A percentile compares a stretch with the other conserved stretches of the same genome.
phyloP scores from a whole-genome alignment of 1,140 invertebrate genomes.

The Drosophila sucinea region DNA sequence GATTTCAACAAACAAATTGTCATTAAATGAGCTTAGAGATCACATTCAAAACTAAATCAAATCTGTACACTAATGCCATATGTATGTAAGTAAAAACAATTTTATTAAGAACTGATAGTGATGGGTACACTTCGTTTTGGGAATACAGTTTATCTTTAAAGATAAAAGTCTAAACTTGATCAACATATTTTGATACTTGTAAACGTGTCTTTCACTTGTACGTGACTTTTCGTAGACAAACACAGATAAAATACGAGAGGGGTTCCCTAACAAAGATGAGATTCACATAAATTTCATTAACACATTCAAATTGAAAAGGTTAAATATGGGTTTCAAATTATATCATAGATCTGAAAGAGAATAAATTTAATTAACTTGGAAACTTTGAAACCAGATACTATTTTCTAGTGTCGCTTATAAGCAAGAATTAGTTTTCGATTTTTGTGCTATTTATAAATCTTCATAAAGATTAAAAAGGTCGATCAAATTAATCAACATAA shows the following conservation, averaged over 20 bases:
- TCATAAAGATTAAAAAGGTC: no score
- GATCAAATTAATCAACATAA: no score
- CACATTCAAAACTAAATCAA: neutral
- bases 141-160: neutral
- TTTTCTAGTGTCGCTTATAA: no score
- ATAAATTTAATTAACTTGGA: neutral
- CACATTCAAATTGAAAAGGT: constrained; percentile 4
- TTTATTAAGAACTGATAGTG: no score
- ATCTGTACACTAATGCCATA: neutral
- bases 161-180: neutral
- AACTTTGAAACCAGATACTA: neutral
- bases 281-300: neutral
- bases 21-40: no score
- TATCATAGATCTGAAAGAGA: neutral
- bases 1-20: no score
- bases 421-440: no score
- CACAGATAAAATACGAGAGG: neutral
- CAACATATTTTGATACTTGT: neutral
- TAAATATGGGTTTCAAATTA: neutral
- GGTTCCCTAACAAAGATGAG: constrained; percentile 2
- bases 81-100: no score
- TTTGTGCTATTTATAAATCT: no score
- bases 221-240: neutral
- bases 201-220: neutral
- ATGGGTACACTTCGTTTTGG: neutral